These are phyloP conservation scores for Sipha maydis DNA, from an alignment of 2,888 invertebrate genomes.

Conservation along the genomic window DNA sequence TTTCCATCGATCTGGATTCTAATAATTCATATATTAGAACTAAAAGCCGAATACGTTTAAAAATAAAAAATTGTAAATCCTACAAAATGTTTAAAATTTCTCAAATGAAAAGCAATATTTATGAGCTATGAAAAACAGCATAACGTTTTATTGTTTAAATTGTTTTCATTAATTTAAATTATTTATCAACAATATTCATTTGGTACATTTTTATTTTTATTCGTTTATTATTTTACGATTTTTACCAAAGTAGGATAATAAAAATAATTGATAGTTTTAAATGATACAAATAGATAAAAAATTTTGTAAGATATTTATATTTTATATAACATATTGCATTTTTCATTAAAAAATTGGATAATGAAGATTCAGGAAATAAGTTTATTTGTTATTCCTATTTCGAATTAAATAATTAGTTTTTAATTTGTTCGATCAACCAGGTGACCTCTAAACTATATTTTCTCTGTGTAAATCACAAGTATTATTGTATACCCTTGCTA, in stretches of 20 bases:
- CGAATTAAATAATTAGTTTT: slow-evolving; percentile 21
- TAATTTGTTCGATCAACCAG: slow-evolving; percentile 19
- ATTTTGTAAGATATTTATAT: too few species aligned
- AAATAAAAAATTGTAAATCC: too few species aligned
- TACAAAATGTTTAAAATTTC: too few species aligned
- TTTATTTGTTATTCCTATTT: not conserved
- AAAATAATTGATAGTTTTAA: not conserved
- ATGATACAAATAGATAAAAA: not conserved
- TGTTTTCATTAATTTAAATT: too few species aligned
- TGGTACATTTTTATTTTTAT: not conserved
- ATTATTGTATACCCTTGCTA: not conserved
- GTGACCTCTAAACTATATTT: slow-evolving; percentile 26
- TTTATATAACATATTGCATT: not conserved
- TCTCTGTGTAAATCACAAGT: not conserved
- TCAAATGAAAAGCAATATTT: too few species aligned
- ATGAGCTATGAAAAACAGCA: too few species aligned
- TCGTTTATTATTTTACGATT: not conserved
- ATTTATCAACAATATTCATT: too few species aligned
- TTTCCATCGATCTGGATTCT: too few species aligned
- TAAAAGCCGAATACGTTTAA: too few species aligned
- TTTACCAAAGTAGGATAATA: not conserved
- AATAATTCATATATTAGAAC: too few species aligned
- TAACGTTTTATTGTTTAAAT: too few species aligned
- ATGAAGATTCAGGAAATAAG: slow-evolving; percentile 1
- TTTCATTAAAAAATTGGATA: not conserved